Evolutionary conservation across 2,797 vertebrate genomes (phyloP).

Genomic region (Notolepis coatsorum): DNA sequence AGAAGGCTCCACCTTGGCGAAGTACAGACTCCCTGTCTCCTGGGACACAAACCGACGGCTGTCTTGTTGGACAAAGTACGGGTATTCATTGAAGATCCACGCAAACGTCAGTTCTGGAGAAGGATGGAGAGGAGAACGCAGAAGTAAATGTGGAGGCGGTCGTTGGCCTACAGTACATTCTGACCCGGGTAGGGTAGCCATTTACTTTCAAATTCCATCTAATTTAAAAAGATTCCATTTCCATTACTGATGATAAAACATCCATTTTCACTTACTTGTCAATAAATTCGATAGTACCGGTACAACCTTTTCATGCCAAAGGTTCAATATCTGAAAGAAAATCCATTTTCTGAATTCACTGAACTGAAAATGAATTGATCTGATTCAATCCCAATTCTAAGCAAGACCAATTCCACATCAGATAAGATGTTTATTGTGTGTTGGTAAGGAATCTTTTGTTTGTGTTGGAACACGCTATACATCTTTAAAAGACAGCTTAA

Average conservation of each 20-base stretch:
- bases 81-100: conserved; percentile 96
- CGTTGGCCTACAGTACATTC: neutral
- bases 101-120: conserved; percentile 91
- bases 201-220: no score
- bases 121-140: conserved; percentile 24
- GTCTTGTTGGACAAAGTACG: conserved; percentile 92
- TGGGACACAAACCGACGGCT: conserved; percentile 93
- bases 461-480: no score
- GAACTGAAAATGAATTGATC: neutral
- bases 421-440: no score
- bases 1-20: conserved; percentile 92
- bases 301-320: neutral
- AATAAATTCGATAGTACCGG: neutral
- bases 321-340: no score
- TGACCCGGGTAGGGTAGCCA: no score
- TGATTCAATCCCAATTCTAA: neutral
- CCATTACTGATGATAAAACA: no score
- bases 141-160: conserved; percentile 4
- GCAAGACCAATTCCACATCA: conserved; percentile 12
- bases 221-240: no score
- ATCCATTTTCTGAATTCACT: no score
- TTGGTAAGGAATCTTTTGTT: no score
- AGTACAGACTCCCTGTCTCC: conserved; percentile 94
- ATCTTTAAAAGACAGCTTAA: no score
- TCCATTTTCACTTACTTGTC: no score